Evolutionary conservation across 37 sponge, comb jelly and placozoan genomes (phyloP).

Genomic region (Chondrosia reniformis): DNA sequence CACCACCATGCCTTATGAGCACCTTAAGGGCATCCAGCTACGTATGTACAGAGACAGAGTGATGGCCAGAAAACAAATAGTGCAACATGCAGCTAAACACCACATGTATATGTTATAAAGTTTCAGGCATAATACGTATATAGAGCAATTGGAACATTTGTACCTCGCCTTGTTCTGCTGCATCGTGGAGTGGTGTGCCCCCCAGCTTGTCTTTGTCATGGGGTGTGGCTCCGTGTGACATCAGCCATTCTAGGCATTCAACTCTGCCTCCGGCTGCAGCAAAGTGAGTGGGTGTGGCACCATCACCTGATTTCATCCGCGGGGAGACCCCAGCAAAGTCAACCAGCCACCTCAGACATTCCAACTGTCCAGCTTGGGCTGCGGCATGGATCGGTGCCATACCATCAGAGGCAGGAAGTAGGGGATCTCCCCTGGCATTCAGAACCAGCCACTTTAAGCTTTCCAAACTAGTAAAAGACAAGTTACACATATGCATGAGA

Average conservation of each 20-base stretch:
- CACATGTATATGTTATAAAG: no score
- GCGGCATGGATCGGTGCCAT: conserved; percentile 86
- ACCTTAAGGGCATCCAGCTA: conserved; percentile 37
- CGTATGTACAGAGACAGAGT: no score
- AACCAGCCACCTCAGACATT: conserved; percentile 66
- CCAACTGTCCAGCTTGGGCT: conserved; percentile 70
- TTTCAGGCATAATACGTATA: neutral
- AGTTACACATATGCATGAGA: neutral
- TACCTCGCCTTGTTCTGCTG: conserved; percentile 88
- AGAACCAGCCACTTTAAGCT: conserved; percentile 75
- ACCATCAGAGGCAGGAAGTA: conserved; percentile 66
- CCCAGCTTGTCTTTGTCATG: conserved; percentile 68
- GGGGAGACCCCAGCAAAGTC: conserved; percentile 34
- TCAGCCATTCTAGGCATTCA: conserved; percentile 66
- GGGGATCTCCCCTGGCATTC: conserved; percentile 61
- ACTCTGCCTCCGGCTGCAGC: conserved; percentile 88
- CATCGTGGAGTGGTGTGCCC: conserved; percentile 84
- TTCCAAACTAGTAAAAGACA: conserved; percentile 29
- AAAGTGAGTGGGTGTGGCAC: conserved; percentile 88
- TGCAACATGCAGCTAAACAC: no score
- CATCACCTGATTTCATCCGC: conserved; percentile 56
- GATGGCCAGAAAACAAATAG: no score
- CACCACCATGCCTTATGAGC: conserved; percentile 49
- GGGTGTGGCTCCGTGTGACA: conserved; percentile 58
- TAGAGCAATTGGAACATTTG: neutral